Conservation (phyloP, 1,140 invertebrate species). For the Halictus rubicundus region DNA sequence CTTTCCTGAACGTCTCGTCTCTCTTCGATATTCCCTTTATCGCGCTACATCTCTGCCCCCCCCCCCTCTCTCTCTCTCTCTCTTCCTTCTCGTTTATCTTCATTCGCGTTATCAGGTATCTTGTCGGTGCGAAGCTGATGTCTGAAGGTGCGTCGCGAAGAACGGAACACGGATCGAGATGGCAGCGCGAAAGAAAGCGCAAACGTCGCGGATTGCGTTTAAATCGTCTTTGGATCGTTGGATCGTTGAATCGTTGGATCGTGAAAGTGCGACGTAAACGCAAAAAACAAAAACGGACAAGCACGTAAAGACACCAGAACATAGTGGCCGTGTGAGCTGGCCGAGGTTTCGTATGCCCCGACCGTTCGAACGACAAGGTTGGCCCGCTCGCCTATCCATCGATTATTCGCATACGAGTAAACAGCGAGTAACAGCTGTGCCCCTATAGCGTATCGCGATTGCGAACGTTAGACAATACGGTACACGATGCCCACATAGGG, state of each 20-base stretch:
- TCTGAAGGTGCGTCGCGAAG: neutral
- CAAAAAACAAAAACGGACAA: neutral
- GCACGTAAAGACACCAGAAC: neutral
- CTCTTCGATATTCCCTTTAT: neutral
- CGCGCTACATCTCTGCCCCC: neutral
- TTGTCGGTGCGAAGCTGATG: neutral
- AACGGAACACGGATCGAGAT: too few species aligned
- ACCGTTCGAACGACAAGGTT: neutral
- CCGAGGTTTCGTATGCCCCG: neutral
- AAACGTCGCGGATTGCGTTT: neutral
- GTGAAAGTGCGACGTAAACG: too few species aligned
- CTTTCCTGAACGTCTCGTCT: neutral
- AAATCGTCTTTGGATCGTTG: neutral
- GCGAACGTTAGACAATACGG: conserved; percentile 56
- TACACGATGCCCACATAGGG: conserved; percentile 36
- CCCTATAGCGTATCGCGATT: conserved; percentile 58
- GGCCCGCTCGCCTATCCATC: conserved; percentile 29
- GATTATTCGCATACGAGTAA: conserved; percentile 46
- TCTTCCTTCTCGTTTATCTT: neutral
- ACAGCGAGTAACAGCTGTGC: conserved; percentile 59
- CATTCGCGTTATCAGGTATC: conserved; percentile 7
- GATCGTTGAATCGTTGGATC: too few species aligned
- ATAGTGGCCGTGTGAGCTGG: neutral
- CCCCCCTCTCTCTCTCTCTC: neutral
- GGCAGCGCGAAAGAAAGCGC: neutral